Evolutionary conservation across 2,888 invertebrate genomes (phyloP).

Genomic region (Nomada ruficornis): DNA sequence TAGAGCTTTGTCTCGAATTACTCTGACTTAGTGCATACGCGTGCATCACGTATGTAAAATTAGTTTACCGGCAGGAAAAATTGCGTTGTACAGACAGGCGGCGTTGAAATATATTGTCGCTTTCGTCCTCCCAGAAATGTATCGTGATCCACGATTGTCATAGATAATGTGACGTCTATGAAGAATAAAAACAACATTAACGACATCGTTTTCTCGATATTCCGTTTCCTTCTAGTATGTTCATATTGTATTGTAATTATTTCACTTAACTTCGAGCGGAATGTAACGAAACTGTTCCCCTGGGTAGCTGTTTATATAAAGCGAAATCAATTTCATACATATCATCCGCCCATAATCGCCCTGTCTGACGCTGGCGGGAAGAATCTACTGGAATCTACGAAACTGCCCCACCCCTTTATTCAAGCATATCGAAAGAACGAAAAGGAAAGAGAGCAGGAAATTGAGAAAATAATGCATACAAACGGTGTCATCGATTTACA

Average conservation of each 20-base stretch:
- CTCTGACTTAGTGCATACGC: neutral
- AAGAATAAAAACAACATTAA: conserved; percentile 51
- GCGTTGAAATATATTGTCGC: conserved; percentile 19
- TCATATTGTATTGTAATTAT: neutral
- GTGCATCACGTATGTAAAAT: conserved; percentile 7
- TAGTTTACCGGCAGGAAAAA: neutral
- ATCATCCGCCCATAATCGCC: conserved; percentile 44
- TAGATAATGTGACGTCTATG: conserved; percentile 46
- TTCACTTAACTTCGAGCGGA: conserved; percentile 26
- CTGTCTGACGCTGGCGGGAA: conserved; percentile 4
- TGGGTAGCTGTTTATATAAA: neutral
- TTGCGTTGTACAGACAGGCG: conserved; percentile 15
- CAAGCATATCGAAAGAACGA: conserved; percentile 55
- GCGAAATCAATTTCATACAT: conserved; percentile 41
- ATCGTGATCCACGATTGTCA: conserved; percentile 32
- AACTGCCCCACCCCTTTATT: conserved; percentile 45
- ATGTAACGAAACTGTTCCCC: conserved; percentile 40
- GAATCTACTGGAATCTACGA: conserved; percentile 33
- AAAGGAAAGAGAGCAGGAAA: neutral
- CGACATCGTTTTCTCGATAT: conserved; percentile 23
- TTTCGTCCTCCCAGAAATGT: conserved; percentile 34
- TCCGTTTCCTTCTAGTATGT: conserved; percentile 22
- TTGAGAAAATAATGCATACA: conserved; percentile 13
- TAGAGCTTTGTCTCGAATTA: conserved; percentile 22
- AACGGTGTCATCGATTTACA: conserved; percentile 2